phyloP scores from a whole-genome alignment of 2,888 invertebrate genomes.

The Oscheius myriophilus region DNA sequence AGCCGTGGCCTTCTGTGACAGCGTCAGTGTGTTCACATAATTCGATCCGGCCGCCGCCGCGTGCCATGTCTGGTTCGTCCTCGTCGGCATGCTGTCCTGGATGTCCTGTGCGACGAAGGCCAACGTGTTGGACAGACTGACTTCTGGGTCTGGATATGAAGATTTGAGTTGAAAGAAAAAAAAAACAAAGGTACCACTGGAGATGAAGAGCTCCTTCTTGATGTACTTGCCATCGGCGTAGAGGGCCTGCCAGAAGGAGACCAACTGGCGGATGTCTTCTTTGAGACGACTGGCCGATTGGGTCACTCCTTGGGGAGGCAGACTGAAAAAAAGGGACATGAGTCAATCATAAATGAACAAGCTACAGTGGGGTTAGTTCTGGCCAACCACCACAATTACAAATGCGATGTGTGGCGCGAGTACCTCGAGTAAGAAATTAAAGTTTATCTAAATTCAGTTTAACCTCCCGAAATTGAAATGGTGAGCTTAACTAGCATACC shows the following conservation, averaged over 20 bases:
- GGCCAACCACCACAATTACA: no score
- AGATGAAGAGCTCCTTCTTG: slow-evolving; percentile 63
- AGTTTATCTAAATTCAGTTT: no score
- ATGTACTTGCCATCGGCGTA: slow-evolving; percentile 77
- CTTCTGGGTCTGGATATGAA: neutral
- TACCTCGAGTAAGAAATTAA: no score
- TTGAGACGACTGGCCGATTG: slow-evolving; percentile 82
- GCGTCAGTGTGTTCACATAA: slow-evolving; percentile 61
- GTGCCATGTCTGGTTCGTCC: slow-evolving; percentile 32
- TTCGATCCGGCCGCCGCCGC: slow-evolving; percentile 36
- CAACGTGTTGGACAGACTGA: neutral
- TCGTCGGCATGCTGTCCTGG: neutral
- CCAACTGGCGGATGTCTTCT: slow-evolving; percentile 87
- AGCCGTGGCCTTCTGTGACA: slow-evolving; percentile 38
- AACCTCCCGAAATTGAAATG: no score
- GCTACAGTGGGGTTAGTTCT: no score
- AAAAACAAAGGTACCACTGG: no score
- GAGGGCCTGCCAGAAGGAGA: slow-evolving; percentile 95
- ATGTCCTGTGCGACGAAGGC: slow-evolving; percentile 2
- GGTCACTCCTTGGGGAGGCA: slow-evolving; percentile 84
- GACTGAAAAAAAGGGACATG: slow-evolving; percentile 35
- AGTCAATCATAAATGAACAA: neutral
- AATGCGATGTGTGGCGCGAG: no score
- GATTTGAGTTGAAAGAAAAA: no score
- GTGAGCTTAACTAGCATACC: no score